Percentiles rank a stretch among this genome's conserved stretches.
Conservation (phyloP, 1,140 invertebrate species). For the Tetraneura akinire region DNA sequence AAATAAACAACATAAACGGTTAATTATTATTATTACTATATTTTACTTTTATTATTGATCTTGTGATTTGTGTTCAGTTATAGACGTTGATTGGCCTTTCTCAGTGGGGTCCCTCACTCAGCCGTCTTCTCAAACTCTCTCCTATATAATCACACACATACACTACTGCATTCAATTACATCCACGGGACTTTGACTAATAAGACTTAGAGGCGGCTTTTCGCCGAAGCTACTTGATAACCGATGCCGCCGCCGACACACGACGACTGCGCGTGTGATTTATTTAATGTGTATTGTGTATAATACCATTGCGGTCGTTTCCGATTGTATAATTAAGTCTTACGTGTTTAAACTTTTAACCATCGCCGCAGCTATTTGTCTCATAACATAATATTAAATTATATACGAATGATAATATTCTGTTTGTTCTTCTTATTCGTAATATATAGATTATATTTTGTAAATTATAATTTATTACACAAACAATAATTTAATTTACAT, state of each 20-base stretch:
- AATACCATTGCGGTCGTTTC: background rate
- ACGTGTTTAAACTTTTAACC: background rate
- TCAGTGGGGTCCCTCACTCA: constrained; percentile 28
- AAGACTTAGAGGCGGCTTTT: constrained; percentile 23
- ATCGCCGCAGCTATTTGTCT: constrained; percentile 10
- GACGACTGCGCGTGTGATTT: constrained; percentile 14
- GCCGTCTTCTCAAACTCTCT: background rate
- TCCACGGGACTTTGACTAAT: constrained; percentile 39
- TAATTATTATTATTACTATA: background rate
- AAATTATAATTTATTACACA: too few relatives aligned
- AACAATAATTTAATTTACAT: too few relatives aligned
- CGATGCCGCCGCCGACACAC: constrained; percentile 8
- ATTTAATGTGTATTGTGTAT: background rate
- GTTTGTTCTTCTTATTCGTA: background rate
- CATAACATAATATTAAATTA: background rate
- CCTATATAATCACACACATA: background rate
- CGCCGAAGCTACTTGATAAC: constrained; percentile 10
- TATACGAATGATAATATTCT: background rate
- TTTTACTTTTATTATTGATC: constrained; percentile 12
- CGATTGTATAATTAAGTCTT: too few relatives aligned
- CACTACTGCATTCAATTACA: constrained; percentile 40
- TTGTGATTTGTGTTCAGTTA: constrained; percentile 5
- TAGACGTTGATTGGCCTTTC: constrained; percentile 49
- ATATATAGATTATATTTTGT: too few relatives aligned
- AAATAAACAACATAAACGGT: constrained; percentile 33